A percentile compares a stretch with the other conserved stretches of the same genome.
Evolutionary conservation across 2,888 invertebrate species (phyloP).

Genomic region (Mimumesa dahlbomi): DNA sequence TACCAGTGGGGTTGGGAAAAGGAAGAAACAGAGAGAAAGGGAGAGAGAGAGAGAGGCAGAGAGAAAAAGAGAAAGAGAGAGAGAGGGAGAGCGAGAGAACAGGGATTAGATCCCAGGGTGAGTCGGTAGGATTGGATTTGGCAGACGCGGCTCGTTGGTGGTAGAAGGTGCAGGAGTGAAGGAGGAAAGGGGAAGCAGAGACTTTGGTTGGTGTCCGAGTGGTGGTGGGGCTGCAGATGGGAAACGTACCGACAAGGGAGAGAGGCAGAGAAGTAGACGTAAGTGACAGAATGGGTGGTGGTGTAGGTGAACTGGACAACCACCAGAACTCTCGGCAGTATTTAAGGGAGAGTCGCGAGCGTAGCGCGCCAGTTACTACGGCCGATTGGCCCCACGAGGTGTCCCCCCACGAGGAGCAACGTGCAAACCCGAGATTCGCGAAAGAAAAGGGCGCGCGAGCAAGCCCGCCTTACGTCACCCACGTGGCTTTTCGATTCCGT

Average conservation of each 20-base stretch:
- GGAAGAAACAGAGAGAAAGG: slow-evolving; percentile 18
- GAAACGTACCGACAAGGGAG: slow-evolving; percentile 40
- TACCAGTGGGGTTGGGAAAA: slow-evolving; percentile 25
- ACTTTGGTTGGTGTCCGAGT: slow-evolving; percentile 60
- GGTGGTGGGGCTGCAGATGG: slow-evolving; percentile 54
- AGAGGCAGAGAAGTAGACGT: slow-evolving; percentile 41
- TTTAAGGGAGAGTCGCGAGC: slow-evolving; percentile 75
- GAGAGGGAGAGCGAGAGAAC: slow-evolving; percentile 8
- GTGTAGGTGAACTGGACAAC: slow-evolving; percentile 73
- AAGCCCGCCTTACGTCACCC: neutral
- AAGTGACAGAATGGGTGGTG: slow-evolving; percentile 62
- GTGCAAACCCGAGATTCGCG: neutral
- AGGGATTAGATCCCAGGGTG: slow-evolving; percentile 67
- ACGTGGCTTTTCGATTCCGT: too few relatives aligned
- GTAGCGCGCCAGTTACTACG: slow-evolving; percentile 73
- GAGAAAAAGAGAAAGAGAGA: slow-evolving; percentile 9
- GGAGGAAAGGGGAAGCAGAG: slow-evolving; percentile 45
- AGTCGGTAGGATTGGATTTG: slow-evolving; percentile 71
- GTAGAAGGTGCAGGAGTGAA: slow-evolving; percentile 44
- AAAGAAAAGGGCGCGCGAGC: slow-evolving; percentile 31
- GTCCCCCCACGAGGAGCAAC: slow-evolving; percentile 1
- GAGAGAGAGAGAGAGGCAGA: neutral
- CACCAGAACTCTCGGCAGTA: slow-evolving; percentile 66
- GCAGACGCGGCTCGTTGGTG: slow-evolving; percentile 65
- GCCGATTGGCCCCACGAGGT: slow-evolving; percentile 58